A percentile compares a stretch with the other conserved stretches of the same genome.
Evolutionary conservation across 2,888 invertebrate genomes (phyloP).

Genomic region (Panzeria rudis): DNA sequence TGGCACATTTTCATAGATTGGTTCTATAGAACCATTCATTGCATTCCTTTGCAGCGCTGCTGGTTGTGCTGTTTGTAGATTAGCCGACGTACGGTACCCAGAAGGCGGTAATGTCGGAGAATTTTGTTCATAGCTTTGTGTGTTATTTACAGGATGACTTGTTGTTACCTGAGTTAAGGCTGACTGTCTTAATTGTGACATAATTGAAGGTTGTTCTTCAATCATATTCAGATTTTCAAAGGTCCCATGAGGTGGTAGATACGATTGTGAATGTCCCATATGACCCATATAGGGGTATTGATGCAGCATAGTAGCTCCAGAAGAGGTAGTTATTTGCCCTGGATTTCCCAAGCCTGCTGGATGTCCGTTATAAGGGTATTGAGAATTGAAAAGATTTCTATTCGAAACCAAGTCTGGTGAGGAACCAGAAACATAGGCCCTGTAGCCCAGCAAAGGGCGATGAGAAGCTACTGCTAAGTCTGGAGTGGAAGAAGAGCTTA

Average conservation of each 20-base stretch:
- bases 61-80: conserved; percentile 81
- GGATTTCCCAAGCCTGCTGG: conserved; percentile 62
- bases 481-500: conserved; percentile 93
- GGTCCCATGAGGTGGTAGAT: conserved; percentile 87
- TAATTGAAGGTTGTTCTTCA: conserved; percentile 83
- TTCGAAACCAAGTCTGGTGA: conserved; percentile 92
- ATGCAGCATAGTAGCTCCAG: conserved; percentile 83
- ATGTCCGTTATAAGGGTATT: conserved; percentile 75
- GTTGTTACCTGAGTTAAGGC: conserved; percentile 79
- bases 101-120: conserved; percentile 84
- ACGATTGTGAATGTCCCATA: conserved; percentile 83
- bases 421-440: conserved; percentile 88
- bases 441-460: conserved; percentile 83
- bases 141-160: conserved; percentile 64
- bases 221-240: conserved; percentile 89
- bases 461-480: conserved; percentile 91
- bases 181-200: conserved; percentile 80
- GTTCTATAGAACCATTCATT: conserved; percentile 87
- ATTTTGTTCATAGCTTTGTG: conserved; percentile 74
- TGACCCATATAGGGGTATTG: conserved; percentile 80
- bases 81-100: conserved; percentile 84
- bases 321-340: conserved; percentile 84
- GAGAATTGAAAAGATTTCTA: conserved; percentile 86
- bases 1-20: conserved; percentile 93
- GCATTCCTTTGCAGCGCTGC: conserved; percentile 82